phyloP scores from a whole-genome alignment of 2,113 vertebrate species.

The Ahaetulla prasina region DNA sequence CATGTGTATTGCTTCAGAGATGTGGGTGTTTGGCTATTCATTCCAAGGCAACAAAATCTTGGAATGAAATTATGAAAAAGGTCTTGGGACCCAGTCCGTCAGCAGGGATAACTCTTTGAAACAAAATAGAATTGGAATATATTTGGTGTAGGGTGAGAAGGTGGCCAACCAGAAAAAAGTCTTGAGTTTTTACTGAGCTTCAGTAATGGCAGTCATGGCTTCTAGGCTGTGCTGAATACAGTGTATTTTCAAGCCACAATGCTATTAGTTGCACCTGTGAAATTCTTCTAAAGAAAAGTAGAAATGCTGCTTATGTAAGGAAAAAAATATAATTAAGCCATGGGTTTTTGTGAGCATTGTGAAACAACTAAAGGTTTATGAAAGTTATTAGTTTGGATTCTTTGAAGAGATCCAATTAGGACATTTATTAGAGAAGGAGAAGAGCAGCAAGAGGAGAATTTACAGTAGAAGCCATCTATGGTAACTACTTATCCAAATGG shows the following conservation, averaged over 20 bases:
- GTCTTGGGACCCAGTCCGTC: background rate
- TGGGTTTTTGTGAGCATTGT: background rate
- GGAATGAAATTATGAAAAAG: background rate
- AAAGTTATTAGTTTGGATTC: background rate
- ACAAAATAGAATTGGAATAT: background rate
- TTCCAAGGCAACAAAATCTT: background rate
- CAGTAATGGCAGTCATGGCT: background rate
- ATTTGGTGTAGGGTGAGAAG: background rate
- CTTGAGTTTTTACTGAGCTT: background rate
- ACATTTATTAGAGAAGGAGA: background rate
- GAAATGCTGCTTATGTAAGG: background rate
- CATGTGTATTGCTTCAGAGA: background rate
- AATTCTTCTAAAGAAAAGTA: background rate
- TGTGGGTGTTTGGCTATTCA: background rate
- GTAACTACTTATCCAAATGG: background rate
- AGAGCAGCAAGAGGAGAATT: background rate
- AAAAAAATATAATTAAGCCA: background rate
- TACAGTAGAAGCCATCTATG: no score
- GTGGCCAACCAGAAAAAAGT: background rate
- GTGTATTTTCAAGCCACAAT: background rate
- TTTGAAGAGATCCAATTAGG: background rate
- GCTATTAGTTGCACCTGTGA: background rate
- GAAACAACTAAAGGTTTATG: background rate
- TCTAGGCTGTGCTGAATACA: background rate
- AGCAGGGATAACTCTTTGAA: background rate